phyloP scores from a whole-genome alignment of 2,113 vertebrate species.

The Poeciliopsis occidentalis region DNA sequence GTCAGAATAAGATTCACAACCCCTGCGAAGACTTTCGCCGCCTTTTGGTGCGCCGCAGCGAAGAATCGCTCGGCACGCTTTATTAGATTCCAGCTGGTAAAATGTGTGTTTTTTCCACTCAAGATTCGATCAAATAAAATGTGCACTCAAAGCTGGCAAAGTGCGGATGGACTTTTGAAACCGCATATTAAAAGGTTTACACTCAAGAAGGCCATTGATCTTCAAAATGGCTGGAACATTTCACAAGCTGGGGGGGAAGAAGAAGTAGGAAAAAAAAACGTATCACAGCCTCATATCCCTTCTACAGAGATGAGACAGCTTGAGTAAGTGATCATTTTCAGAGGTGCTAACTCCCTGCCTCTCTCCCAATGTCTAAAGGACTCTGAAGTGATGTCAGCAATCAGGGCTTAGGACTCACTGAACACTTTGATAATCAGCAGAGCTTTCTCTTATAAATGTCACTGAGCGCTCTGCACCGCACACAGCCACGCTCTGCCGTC shows the following conservation, averaged over 20 bases:
- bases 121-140: conserved; percentile 30
- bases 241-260: conserved; percentile 5
- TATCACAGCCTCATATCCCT: conserved; percentile 29
- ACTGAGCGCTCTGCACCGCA: conserved; percentile 33
- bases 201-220: conserved; percentile 37
- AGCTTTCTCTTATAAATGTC: conserved; percentile 63
- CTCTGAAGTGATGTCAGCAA: conserved; percentile 72
- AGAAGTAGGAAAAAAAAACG: conserved; percentile 5
- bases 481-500: conserved; percentile 9
- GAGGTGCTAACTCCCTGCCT: conserved; percentile 53
- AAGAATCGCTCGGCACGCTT: neutral
- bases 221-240: conserved; percentile 35
- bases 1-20: too few relatives aligned
- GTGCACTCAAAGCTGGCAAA: conserved; percentile 21
- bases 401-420: conserved; percentile 61
- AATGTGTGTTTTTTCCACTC: neutral
- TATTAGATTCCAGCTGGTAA: neutral
- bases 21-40: too few relatives aligned
- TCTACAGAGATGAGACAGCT: conserved; percentile 43
- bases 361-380: conserved; percentile 60
- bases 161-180: conserved; percentile 42
- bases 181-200: conserved; percentile 32
- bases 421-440: conserved; percentile 67
- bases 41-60: too few relatives aligned
- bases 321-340: conserved; percentile 54